Conservation (phyloP, 2,113 vertebrate genomes). For the Sapayoa aenigma region DNA sequence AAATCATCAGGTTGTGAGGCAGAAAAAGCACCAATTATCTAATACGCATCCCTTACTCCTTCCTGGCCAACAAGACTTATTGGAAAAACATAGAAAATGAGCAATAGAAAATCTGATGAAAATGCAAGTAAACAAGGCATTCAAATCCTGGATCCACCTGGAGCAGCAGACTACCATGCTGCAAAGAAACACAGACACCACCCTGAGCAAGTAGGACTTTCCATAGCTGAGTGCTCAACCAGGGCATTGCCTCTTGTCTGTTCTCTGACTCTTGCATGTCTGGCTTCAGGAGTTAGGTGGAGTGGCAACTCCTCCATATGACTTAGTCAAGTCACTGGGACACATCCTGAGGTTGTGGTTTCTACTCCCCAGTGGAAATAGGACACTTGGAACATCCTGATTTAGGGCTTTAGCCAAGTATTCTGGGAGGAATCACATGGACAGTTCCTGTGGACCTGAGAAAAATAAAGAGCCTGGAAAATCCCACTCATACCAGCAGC, state of each 20-base stretch:
- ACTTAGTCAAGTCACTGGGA: background rate
- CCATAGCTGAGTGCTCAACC: background rate
- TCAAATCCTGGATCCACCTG: background rate
- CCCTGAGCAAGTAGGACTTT: background rate
- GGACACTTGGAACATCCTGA: background rate
- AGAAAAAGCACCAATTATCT: background rate
- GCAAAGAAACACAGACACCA: background rate
- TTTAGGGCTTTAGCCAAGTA: background rate
- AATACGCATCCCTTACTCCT: background rate
- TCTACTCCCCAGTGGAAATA: background rate
- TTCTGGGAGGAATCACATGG: background rate
- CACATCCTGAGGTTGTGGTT: background rate
- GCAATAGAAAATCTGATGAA: background rate
- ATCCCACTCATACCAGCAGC: background rate
- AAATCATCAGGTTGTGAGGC: background rate
- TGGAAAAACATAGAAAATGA: background rate
- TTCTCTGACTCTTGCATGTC: background rate
- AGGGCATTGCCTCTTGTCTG: background rate
- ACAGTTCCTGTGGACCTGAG: background rate
- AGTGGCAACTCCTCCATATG: background rate
- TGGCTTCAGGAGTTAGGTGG: background rate
- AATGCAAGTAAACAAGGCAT: background rate
- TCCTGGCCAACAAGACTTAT: background rate
- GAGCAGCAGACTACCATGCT: background rate
- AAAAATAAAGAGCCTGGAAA: conserved; percentile 35